phyloP scores from a whole-genome alignment of 92 coral and sea anemone species.

The Porites rus region DNA sequence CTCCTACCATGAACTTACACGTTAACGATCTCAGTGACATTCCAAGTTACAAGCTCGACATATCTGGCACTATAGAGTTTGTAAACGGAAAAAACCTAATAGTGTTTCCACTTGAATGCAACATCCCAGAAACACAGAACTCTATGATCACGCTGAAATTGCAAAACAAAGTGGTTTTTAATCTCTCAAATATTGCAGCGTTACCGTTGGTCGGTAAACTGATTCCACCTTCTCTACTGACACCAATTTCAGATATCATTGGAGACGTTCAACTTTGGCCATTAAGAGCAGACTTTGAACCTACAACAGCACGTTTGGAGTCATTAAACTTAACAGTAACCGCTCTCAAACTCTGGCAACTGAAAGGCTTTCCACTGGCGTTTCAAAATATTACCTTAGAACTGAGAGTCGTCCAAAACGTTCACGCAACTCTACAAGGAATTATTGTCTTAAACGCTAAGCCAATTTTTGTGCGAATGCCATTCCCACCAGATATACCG shows the following conservation, averaged over 20 bases:
- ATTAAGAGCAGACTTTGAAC: conserved; percentile 35
- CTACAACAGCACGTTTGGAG: not conserved
- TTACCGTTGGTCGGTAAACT: conserved; percentile 62
- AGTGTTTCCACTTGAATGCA: conserved; percentile 47
- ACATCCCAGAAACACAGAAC: conserved; percentile 42
- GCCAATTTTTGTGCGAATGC: conserved; percentile 54
- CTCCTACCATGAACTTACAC: conserved; percentile 34
- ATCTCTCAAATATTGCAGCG: conserved; percentile 56
- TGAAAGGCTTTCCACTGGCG: conserved; percentile 43
- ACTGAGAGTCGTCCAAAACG: not conserved
- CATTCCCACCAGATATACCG: conserved; percentile 28
- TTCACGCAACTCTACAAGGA: conserved; percentile 40
- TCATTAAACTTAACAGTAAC: conserved; percentile 37
- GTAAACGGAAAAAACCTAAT: conserved; percentile 3
- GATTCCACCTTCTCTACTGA: conserved; percentile 46
- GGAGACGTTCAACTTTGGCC: conserved; percentile 58
- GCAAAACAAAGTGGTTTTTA: conserved; percentile 25
- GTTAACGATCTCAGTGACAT: conserved; percentile 46
- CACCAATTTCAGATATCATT: conserved; percentile 53
- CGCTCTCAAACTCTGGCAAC: conserved; percentile 42
- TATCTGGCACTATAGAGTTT: conserved; percentile 46
- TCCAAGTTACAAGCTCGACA: conserved; percentile 45
- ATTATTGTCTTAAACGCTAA: not conserved
- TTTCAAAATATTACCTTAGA: conserved; percentile 52
- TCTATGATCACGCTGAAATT: conserved; percentile 34